Conservation (phyloP, 2,797 vertebrate species). For the Siniperca scherzeri region DNA sequence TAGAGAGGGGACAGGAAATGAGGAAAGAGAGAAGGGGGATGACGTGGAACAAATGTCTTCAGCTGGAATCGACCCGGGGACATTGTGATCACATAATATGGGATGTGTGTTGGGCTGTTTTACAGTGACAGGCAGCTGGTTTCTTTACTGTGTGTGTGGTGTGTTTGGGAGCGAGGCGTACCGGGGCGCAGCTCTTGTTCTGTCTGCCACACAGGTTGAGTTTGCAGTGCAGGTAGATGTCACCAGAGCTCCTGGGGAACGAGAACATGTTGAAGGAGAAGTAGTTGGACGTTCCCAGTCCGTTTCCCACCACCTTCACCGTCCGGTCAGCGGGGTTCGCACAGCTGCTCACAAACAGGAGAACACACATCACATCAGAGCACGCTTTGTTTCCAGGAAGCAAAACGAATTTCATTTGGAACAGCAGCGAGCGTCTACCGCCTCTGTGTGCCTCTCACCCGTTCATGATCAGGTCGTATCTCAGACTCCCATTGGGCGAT, state of each 20-base stretch:
- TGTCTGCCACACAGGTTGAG: slow-evolving; percentile 28
- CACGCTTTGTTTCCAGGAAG: neutral
- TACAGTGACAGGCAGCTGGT: neutral
- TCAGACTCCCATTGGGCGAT: neutral
- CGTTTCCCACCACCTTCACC: slow-evolving; percentile 35
- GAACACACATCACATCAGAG: neutral
- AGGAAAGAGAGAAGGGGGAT: too few relatives aligned
- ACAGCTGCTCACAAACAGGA: slow-evolving; percentile 35
- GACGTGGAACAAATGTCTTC: too few relatives aligned
- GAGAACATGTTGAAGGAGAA: slow-evolving; percentile 62
- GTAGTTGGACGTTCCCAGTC: slow-evolving; percentile 30
- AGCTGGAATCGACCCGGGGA: too few relatives aligned
- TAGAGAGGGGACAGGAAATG: too few relatives aligned
- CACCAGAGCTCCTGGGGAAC: neutral
- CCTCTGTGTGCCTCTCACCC: slow-evolving; percentile 22
- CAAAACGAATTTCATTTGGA: too few relatives aligned
- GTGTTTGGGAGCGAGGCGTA: neutral
- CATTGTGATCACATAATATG: too few relatives aligned
- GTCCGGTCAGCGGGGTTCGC: slow-evolving; percentile 1
- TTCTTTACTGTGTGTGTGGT: neutral
- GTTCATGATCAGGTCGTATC: slow-evolving; percentile 28
- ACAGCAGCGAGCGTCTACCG: neutral
- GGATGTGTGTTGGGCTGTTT: too few relatives aligned
- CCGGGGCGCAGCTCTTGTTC: slow-evolving; percentile 20
- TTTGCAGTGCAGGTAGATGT: slow-evolving; percentile 54